Evolutionary conservation across 2,888 invertebrate genomes (phyloP).

Genomic region (Caenorhabditis panamensis): DNA sequence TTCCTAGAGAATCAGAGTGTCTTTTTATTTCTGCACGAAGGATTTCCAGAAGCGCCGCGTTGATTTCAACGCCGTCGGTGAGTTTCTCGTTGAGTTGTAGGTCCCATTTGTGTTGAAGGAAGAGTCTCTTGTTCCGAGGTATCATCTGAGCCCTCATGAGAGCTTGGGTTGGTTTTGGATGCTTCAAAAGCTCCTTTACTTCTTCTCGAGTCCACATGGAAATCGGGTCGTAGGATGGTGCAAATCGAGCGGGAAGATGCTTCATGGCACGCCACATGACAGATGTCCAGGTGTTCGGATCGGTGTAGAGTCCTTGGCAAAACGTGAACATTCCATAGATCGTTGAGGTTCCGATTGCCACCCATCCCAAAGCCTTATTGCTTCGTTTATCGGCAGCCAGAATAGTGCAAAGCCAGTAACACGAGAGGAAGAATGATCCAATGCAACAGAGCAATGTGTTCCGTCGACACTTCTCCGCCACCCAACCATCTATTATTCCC

Average conservation of each 20-base stretch:
- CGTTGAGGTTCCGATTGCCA: background rate
- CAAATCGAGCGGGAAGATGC: conserved; percentile 29
- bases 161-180: conserved; percentile 18
- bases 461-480: conserved; percentile 55
- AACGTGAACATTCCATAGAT: conserved; percentile 40
- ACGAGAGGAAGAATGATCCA: conserved; percentile 19
- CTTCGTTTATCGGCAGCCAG: conserved; percentile 42
- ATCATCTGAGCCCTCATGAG: conserved; percentile 33
- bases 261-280: conserved; percentile 35
- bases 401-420: conserved; percentile 36
- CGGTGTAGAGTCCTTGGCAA: conserved; percentile 43
- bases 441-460: conserved; percentile 42
- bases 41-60: conserved; percentile 26
- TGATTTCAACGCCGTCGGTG: background rate
- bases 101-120: conserved; percentile 48
- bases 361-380: conserved; percentile 4
- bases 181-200: conserved; percentile 20
- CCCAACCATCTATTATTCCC: conserved; percentile 46
- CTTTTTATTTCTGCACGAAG: conserved; percentile 20
- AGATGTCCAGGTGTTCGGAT: conserved; percentile 27
- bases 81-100: conserved; percentile 27
- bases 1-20: conserved; percentile 13
- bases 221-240: conserved; percentile 48
- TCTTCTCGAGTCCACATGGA: conserved; percentile 56
- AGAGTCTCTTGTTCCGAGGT: conserved; percentile 38